Percentiles rank a stretch among this genome's conserved stretches.
Conservation (phyloP, 2,888 invertebrate genomes). For the Ectemnius continuus region DNA sequence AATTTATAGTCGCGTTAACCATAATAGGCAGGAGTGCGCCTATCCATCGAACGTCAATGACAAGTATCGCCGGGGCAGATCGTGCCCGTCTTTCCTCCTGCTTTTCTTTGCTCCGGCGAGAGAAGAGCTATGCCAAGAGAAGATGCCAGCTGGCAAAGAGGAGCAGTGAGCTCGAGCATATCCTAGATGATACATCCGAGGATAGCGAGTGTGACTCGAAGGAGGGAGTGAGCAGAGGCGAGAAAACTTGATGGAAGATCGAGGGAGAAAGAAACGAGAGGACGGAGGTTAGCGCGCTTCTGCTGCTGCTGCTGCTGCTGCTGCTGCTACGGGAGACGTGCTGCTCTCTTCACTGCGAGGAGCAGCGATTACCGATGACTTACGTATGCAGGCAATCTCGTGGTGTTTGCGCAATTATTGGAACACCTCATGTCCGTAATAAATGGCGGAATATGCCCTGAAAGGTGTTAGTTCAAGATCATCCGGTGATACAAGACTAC, state of each 20-base stretch:
- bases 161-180: neutral
- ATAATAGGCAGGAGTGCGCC: constrained; percentile 43
- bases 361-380: constrained; percentile 72
- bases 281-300: constrained; percentile 8
- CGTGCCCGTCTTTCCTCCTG: constrained; percentile 33
- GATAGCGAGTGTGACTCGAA: constrained; percentile 6
- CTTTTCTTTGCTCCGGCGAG: constrained; percentile 2
- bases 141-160: neutral
- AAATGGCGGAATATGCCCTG: constrained; percentile 74
- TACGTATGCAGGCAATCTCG: constrained; percentile 72
- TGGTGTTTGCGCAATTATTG: constrained; percentile 75
- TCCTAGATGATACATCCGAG: constrained; percentile 5
- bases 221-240: neutral
- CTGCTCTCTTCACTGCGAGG: constrained; percentile 28
- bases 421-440: constrained; percentile 74
- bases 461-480: constrained; percentile 77
- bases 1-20: constrained; percentile 58
- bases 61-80: constrained; percentile 33
- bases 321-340: constrained; percentile 22
- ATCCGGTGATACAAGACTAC: constrained; percentile 70
- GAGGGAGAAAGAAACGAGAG: constrained; percentile 11
- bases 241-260: constrained; percentile 3
- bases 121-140: neutral
- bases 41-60: constrained; percentile 48
- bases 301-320: no score